Conservation (phyloP, 2,888 invertebrate genomes). For the Aporophyla nigra region DNA sequence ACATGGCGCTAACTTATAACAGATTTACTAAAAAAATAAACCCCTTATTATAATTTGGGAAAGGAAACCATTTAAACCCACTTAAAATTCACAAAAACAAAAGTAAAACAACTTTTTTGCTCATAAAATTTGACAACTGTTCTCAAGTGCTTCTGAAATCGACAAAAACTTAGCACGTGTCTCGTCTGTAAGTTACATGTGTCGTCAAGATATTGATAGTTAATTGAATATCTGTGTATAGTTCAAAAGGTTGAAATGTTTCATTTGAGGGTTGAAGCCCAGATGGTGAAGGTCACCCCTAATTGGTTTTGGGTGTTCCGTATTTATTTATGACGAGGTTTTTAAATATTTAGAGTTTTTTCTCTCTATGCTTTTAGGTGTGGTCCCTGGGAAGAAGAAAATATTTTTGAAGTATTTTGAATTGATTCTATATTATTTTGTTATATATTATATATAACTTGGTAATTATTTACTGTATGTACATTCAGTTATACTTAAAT, state of each 20-base stretch:
- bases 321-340: conserved; percentile 14
- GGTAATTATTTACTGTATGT: not conserved
- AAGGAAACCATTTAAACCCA: conserved; percentile 17
- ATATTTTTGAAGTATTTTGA: no score
- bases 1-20: not conserved
- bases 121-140: conserved; percentile 57
- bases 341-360: conserved; percentile 10
- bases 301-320: conserved; percentile 56
- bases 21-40: not conserved
- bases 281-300: conserved; percentile 37
- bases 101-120: conserved; percentile 56
- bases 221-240: conserved; percentile 83
- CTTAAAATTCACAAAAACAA: conserved; percentile 29
- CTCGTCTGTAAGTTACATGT: conserved; percentile 71
- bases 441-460: no score
- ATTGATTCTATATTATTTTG: no score
- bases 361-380: not conserved
- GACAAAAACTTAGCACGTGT: conserved; percentile 75
- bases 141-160: conserved; percentile 63
- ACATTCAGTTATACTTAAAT: no score
- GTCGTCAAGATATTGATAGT: conserved; percentile 68
- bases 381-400: not conserved
- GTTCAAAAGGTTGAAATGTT: conserved; percentile 42
- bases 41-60: not conserved
- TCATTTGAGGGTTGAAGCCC: conserved; percentile 37